Conservation (phyloP, 1,140 invertebrate species). For the Atta texana region DNA sequence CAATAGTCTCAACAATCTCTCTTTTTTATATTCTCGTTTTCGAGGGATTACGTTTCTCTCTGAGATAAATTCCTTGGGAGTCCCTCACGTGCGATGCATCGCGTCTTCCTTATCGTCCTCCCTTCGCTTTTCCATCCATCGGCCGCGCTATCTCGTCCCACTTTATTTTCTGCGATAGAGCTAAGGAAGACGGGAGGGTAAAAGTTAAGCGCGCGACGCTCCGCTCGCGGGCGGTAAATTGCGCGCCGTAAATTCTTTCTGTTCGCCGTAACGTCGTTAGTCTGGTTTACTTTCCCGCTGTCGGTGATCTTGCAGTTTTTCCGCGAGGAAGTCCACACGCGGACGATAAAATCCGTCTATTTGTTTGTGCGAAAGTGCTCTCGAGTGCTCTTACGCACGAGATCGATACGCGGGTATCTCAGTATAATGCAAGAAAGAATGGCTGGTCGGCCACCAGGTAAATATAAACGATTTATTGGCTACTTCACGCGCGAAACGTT, state of each 20-base stretch:
- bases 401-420: conserved; percentile 25
- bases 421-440: background rate
- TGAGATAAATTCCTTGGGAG: conserved; percentile 38
- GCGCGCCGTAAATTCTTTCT: conserved; percentile 60
- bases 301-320: conserved; percentile 43
- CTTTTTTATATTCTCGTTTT: background rate
- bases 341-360: conserved; percentile 53
- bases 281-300: conserved; percentile 41
- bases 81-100: conserved; percentile 16
- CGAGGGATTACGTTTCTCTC: conserved; percentile 5
- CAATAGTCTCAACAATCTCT: conserved; percentile 16
- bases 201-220: conserved; percentile 50
- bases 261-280: conserved; percentile 57
- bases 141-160: conserved; percentile 27
- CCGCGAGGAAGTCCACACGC: conserved; percentile 17
- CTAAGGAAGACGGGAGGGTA: conserved; percentile 7
- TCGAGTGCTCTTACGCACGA: background rate
- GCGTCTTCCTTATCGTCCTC: conserved; percentile 27
- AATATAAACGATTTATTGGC: conserved; percentile 49
- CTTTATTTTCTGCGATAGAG: conserved; percentile 56
- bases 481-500: conserved; percentile 1
- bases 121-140: conserved; percentile 37
- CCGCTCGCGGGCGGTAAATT: conserved; percentile 48
- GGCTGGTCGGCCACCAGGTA: conserved; percentile 16
- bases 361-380: conserved; percentile 43